Evolutionary conservation across 2,113 vertebrate species (phyloP).

Genomic region (Serilophus lunatus): DNA sequence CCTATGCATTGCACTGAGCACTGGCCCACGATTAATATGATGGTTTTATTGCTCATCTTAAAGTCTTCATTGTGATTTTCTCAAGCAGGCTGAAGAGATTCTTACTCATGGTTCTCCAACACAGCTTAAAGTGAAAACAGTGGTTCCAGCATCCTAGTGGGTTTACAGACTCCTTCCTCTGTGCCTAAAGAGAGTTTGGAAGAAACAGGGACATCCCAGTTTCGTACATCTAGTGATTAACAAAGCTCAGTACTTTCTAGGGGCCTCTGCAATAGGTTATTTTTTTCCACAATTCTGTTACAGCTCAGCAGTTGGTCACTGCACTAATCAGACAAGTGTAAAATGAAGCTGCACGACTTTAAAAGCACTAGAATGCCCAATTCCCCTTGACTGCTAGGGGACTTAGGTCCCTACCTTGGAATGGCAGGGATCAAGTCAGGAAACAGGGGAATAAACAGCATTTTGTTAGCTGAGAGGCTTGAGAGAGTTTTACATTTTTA

Average conservation of each 20-base stretch:
- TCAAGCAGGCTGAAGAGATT: not conserved
- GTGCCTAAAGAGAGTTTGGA: not conserved
- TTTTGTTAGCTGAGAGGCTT: not conserved
- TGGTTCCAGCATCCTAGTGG: accelerated
- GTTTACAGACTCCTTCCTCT: not conserved
- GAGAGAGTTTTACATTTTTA: not conserved
- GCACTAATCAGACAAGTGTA: not conserved
- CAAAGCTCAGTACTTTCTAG: not conserved
- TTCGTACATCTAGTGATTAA: not conserved
- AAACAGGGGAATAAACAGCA: not conserved
- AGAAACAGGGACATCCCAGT: not conserved
- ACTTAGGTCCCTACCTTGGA: not conserved
- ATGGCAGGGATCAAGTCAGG: not conserved
- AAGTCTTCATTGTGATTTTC: not conserved
- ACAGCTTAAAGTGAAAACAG: not conserved
- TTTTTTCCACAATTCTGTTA: not conserved
- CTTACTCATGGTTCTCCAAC: not conserved
- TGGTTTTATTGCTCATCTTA: not conserved
- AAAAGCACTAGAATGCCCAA: not conserved
- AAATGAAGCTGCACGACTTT: not conserved
- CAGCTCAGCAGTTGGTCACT: not conserved
- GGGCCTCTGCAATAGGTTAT: not conserved
- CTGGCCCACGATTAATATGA: not conserved
- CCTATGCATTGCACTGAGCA: accelerated
- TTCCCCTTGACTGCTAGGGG: not conserved